Evolutionary conservation across 2,113 vertebrate genomes (phyloP), one percentile per base, ranked within the genome.

Genomic region (Crotalus horridus): DNA sequence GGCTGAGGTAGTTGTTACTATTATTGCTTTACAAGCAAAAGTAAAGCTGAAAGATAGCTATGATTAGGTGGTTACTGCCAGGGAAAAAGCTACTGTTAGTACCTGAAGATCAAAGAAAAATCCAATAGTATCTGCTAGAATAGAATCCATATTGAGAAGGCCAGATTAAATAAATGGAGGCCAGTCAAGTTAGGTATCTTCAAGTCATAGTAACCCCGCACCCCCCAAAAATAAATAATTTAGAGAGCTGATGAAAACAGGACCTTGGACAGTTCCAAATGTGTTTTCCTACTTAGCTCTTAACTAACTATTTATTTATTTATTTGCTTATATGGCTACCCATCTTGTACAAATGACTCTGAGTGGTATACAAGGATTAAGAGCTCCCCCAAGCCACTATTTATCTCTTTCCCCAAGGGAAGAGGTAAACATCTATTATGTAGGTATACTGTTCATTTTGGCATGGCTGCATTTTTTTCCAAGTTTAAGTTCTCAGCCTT

Each of bases 1-100:
- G 64, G 64, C 61, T 89, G 46, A 54, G 54, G 29, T 61, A 33
- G 87, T 39, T 39, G 46, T 29, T 85, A 29, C 23, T 91, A 61
- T 64, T 86, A 26, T 89, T 61, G 90, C 74, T 89, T 89, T 48
- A 89, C n/a, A 89, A 86, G 58, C 46, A 88, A 89, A 54, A 58
- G 48, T 56, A n/a, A 81, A 87, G n/a, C 46, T 55, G 39, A 53
- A 87, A 56, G n/a, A 43, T 8, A 87, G 29, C 85, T 21, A 58
- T 33, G 39, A 87, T 87, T 56, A 90, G 6, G 4, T 17, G 13
- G 43, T 61, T n/a, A 56, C 39, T 53, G n/a, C 48, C 20, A 6
- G 33, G 15, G 15, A 39, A 81, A 81, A 81, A 81, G 15, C 74
- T 43, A 43, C 74, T 81, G 17, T 39, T 43, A 39, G 33, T 81